Evolutionary conservation across 2,113 vertebrate species (phyloP).

Genomic region (Opisthocomus hoazin): DNA sequence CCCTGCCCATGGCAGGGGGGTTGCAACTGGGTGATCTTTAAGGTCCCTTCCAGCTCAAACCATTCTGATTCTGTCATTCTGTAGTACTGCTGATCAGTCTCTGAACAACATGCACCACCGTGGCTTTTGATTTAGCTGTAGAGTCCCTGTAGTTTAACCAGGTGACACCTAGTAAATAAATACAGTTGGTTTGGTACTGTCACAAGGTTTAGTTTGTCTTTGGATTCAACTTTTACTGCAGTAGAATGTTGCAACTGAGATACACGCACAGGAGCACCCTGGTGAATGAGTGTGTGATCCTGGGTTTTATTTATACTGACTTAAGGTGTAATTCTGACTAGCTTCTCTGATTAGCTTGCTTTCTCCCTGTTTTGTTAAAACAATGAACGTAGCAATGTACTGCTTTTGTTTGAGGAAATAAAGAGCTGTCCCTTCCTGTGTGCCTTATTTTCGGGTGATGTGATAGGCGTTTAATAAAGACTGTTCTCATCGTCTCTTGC

Average conservation of each 20-base stretch:
- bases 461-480: neutral
- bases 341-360: neutral
- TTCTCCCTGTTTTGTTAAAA: neutral
- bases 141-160: no score
- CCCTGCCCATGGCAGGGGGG: no score
- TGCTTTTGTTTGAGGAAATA: neutral
- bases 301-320: neutral
- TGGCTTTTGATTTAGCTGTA: no score
- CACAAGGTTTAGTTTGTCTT: neutral
- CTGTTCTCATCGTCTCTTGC: rapidly evolving
- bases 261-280: rapidly evolving
- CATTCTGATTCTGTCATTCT: no score
- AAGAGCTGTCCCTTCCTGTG: neutral
- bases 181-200: no score
- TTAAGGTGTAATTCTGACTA: neutral
- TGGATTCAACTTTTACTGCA: neutral
- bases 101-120: rapidly evolving
- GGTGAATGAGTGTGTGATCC: no score
- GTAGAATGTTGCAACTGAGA: neutral
- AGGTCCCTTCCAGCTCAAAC: no score
- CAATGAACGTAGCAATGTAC: neutral
- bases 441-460: neutral
- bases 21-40: no score
- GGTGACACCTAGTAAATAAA: neutral
- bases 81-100: no score